Percentiles rank a stretch among this genome's conserved stretches.
These are phyloP conservation scores for Naja naja DNA, from an alignment of 2,113 vertebrate species.

Conservation along the genomic window DNA sequence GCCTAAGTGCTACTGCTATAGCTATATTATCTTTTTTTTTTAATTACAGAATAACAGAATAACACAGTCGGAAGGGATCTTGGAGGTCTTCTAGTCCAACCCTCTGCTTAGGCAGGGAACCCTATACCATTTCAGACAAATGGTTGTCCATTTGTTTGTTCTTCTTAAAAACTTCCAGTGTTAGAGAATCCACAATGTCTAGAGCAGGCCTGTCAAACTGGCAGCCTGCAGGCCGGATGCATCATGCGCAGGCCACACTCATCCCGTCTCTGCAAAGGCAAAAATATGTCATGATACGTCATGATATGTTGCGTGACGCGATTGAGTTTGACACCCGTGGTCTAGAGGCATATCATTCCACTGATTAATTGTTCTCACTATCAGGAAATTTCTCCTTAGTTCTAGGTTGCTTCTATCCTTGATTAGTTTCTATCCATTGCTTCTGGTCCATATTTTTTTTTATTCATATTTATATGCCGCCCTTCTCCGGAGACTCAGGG, in stretches of 20 bases:
- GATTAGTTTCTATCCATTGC: neutral
- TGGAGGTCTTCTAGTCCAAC: neutral
- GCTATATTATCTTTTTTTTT: neutral
- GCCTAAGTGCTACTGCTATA: too few relatives aligned
- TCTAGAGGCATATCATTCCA: neutral
- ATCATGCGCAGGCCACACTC: too few relatives aligned
- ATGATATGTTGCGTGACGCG: too few relatives aligned
- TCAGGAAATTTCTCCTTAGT: neutral
- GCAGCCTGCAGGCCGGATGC: too few relatives aligned
- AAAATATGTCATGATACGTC: too few relatives aligned
- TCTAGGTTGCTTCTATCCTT: neutral
- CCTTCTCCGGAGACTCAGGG: too few relatives aligned
- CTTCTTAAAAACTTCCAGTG: neutral
- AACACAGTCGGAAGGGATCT: neutral
- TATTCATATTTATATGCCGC: too few relatives aligned
- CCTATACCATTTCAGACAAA: neutral
- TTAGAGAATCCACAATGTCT: neutral
- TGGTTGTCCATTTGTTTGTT: neutral
- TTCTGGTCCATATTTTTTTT: neutral
- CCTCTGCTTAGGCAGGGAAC: neutral
- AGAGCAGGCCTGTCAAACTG: too few relatives aligned
- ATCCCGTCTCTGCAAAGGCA: too few relatives aligned
- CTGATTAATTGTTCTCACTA: neutral
- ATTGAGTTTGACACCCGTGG: too few relatives aligned
- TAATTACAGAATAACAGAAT: neutral